Evolutionary conservation across 2,888 invertebrate species (phyloP).

Genomic region (Orchesellides sinensis): DNA sequence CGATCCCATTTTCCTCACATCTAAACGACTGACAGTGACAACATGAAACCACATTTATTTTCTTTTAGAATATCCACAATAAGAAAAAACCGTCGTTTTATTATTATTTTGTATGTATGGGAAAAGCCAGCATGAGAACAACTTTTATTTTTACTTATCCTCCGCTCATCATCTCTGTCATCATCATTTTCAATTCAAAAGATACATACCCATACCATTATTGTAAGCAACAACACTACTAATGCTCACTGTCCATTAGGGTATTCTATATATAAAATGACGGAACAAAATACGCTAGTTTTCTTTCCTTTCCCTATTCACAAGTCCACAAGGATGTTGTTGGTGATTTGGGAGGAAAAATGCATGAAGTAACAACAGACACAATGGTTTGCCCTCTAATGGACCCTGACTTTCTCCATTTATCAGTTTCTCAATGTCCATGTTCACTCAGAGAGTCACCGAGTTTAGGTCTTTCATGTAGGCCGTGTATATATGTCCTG

Average conservation of each 20-base stretch:
- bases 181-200: conserved; percentile 15
- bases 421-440: conserved; percentile 55
- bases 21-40: conserved; percentile 7
- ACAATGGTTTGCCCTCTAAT: conserved; percentile 43
- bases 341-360: conserved; percentile 21
- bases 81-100: conserved; percentile 17
- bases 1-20: conserved; percentile 25
- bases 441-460: conserved; percentile 30
- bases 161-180: neutral
- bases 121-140: conserved; percentile 9
- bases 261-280: too few species aligned
- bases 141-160: neutral
- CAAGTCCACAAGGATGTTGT: neutral
- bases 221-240: too few species aligned
- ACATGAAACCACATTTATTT: conserved; percentile 29
- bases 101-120: neutral
- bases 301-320: neutral
- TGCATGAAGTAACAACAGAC: conserved; percentile 28
- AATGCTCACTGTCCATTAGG: too few species aligned
- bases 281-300: neutral
- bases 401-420: conserved; percentile 65
- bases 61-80: neutral
- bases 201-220: neutral
- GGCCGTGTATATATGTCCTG: neutral
- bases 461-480: neutral